A percentile compares a stretch with the other conserved stretches of the same genome.
phyloP scores from a whole-genome alignment of 2,113 vertebrate species.

The Apus apus region DNA sequence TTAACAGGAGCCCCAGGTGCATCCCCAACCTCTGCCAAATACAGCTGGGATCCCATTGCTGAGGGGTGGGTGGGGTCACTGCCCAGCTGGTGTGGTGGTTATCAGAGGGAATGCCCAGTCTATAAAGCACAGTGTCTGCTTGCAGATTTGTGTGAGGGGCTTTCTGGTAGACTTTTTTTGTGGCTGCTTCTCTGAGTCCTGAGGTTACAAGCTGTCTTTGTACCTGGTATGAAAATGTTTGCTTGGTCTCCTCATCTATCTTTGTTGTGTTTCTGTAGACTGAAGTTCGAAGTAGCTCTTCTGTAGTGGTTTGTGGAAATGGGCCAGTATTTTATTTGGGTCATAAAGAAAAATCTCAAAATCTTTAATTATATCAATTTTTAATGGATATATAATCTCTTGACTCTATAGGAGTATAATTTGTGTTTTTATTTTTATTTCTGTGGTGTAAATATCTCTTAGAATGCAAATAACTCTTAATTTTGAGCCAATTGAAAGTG shows the following conservation, averaged over 20 bases:
- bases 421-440: neutral
- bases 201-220: rapidly evolving
- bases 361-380: neutral
- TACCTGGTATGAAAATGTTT: neutral
- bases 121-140: rapidly evolving
- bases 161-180: rapidly evolving
- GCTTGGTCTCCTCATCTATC: rapidly evolving
- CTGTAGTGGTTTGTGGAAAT: rapidly evolving
- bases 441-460: neutral
- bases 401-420: neutral
- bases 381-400: neutral
- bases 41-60: neutral
- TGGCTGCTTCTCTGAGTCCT: rapidly evolving
- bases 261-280: rapidly evolving
- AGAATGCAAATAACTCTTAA: neutral
- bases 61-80: neutral
- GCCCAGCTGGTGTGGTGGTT: rapidly evolving
- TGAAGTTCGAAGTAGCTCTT: neutral
- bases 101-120: rapidly evolving
- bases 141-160: rapidly evolving
- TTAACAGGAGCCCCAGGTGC: rapidly evolving
- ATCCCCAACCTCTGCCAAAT: too few relatives aligned
- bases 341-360: neutral
- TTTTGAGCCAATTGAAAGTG: neutral
- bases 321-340: neutral